phyloP scores from a whole-genome alignment of 2,888 invertebrate genomes.

The Drosophila fulvimacula region DNA sequence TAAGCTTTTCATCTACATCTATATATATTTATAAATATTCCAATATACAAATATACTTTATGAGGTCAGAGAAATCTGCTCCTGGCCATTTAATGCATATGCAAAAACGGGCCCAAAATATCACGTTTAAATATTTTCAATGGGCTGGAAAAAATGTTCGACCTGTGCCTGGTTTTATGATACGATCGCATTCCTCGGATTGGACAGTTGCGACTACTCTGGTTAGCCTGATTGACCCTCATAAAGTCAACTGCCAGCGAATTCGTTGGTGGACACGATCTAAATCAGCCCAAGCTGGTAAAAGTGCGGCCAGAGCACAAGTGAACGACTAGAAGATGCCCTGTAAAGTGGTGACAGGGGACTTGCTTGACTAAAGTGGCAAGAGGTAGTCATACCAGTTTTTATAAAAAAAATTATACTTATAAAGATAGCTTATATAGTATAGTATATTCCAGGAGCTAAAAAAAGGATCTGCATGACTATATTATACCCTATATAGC shows the following conservation, averaged over 20 bases:
- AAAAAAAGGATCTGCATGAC: neutral
- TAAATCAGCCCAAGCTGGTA: conserved; percentile 50
- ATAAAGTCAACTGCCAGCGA: conserved; percentile 69
- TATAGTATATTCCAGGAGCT: neutral
- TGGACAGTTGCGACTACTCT: conserved; percentile 23
- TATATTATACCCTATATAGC: no score
- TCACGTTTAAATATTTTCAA: conserved; percentile 3
- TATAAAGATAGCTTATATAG: neutral
- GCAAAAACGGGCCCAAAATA: neutral
- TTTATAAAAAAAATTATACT: neutral
- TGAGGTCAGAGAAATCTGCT: conserved; percentile 6
- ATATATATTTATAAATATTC: neutral
- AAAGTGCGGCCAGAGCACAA: neutral
- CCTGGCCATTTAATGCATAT: neutral
- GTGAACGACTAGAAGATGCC: conserved; percentile 1
- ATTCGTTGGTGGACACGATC: conserved; percentile 55
- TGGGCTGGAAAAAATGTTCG: conserved; percentile 16
- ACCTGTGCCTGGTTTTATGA: conserved; percentile 19
- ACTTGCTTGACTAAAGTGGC: no score
- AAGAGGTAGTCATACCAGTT: neutral
- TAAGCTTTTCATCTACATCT: neutral
- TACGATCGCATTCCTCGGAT: conserved; percentile 48
- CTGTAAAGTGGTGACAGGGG: neutral
- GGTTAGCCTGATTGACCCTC: conserved; percentile 74
- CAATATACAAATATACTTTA: neutral